Evolutionary conservation across 1,140 invertebrate species (phyloP).

Genomic region (Drosophila funebris): DNA sequence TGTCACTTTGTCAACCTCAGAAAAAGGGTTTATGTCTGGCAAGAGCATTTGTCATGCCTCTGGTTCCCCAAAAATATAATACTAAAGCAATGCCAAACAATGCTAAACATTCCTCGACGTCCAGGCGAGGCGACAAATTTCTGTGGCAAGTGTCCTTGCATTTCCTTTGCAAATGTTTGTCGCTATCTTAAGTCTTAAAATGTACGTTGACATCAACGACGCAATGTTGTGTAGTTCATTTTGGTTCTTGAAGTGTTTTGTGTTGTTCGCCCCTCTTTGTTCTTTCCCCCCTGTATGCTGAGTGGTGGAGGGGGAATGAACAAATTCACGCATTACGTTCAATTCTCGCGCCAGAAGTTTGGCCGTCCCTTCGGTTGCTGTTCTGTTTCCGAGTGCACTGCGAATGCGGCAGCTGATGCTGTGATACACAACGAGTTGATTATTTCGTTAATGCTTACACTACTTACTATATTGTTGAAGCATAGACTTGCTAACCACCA

Average conservation of each 20-base stretch:
- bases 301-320: constrained; percentile 12
- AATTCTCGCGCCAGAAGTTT: constrained; percentile 5
- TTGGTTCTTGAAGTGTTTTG: constrained; percentile 22
- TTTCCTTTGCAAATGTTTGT: constrained; percentile 6
- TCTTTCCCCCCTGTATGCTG: background rate
- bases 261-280: background rate
- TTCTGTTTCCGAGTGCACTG: constrained; percentile 10
- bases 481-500: too few species aligned
- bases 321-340: constrained; percentile 49
- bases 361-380: background rate
- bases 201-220: constrained; percentile 24
- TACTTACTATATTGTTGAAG: too few species aligned
- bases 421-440: background rate
- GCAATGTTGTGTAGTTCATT: constrained; percentile 25
- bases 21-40: constrained; percentile 66
- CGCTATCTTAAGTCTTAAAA: constrained; percentile 34
- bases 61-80: background rate
- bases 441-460: too few species aligned
- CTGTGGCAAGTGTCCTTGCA: constrained; percentile 2
- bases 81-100: background rate
- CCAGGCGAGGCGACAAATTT: constrained; percentile 4
- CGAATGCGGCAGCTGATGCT: background rate
- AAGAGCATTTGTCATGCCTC: constrained; percentile 51
- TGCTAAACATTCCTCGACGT: background rate
- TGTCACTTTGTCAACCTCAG: constrained; percentile 71